These are phyloP conservation scores for Geotrypetes seraphini DNA, from an alignment of 2,797 vertebrate species.

Conservation along the genomic window DNA sequence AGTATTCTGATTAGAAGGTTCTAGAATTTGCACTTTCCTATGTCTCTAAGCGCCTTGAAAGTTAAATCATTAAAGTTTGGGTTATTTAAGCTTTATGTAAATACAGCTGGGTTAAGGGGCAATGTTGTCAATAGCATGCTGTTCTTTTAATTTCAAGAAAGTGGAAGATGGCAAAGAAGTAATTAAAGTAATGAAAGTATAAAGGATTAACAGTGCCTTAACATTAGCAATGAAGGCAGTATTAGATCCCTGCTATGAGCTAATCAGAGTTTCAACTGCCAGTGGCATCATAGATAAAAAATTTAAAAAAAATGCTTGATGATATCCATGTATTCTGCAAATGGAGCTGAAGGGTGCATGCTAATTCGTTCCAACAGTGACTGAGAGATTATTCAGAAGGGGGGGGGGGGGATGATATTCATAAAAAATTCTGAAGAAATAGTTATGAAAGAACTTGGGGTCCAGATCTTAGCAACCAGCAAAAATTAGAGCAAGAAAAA, in stretches of 20 bases:
- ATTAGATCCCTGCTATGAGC: neutral
- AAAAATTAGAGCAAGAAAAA: too few relatives aligned
- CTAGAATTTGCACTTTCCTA: too few relatives aligned
- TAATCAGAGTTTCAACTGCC: neutral
- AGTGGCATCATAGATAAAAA: neutral
- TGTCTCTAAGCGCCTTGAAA: neutral
- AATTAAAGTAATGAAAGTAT: neutral
- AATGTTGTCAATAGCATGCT: neutral
- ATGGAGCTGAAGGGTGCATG: slow-evolving; percentile 5
- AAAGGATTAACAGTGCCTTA: neutral
- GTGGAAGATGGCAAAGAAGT: neutral
- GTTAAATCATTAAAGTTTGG: slow-evolving; percentile 19
- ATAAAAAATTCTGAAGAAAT: too few relatives aligned
- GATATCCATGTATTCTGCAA: slow-evolving; percentile 8
- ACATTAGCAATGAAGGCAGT: neutral
- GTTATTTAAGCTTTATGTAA: too few relatives aligned
- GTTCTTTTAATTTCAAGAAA: slow-evolving; percentile 3
- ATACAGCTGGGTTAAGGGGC: neutral
- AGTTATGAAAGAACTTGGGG: too few relatives aligned
- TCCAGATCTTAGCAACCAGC: too few relatives aligned
- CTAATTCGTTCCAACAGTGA: neutral
- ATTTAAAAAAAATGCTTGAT: accelerated
- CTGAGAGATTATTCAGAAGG: too few relatives aligned
- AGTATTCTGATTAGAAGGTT: too few relatives aligned
- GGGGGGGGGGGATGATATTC: too few relatives aligned